Percentiles rank a stretch among this genome's conserved stretches.
These are phyloP conservation scores for Pteria penguin DNA, from an alignment of 2,888 invertebrate genomes.

Conservation along the genomic window DNA sequence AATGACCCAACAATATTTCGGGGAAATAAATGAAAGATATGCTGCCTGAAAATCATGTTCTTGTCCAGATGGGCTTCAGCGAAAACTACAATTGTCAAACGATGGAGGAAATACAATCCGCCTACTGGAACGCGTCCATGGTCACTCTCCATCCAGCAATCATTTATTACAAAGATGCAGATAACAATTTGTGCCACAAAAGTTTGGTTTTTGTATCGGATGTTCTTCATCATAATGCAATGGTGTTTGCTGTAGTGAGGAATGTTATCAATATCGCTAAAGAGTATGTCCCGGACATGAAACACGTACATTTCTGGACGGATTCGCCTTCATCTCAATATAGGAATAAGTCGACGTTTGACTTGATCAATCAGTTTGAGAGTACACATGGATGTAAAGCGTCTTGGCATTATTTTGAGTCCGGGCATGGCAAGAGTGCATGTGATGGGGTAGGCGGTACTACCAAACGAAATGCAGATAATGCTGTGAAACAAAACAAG, in stretches of 20 bases:
- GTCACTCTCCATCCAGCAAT: conserved; percentile 23
- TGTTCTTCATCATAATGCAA: conserved; percentile 9
- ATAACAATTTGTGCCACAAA: conserved; percentile 19
- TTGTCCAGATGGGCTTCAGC: conserved; percentile 17
- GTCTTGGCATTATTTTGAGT: conserved; percentile 19
- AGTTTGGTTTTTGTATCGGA: conserved; percentile 20
- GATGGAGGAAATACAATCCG: conserved; percentile 28
- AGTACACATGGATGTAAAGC: conserved; percentile 9
- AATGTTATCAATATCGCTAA: neutral
- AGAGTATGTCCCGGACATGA: conserved; percentile 6
- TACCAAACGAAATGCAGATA: conserved; percentile 17
- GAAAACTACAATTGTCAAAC: conserved; percentile 22
- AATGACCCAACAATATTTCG: conserved; percentile 6
- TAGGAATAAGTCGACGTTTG: conserved; percentile 19
- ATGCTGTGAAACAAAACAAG: neutral
- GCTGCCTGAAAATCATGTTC: neutral
- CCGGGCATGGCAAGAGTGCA: conserved; percentile 5
- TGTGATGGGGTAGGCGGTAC: conserved; percentile 4
- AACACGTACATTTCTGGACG: conserved; percentile 22
- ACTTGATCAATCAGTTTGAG: conserved; percentile 12
- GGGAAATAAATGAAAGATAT: conserved; percentile 1
- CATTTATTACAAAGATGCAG: conserved; percentile 4
- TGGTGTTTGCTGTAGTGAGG: conserved; percentile 21
- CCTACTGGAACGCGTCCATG: conserved; percentile 20
- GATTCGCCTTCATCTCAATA: conserved; percentile 34